Percentiles rank a stretch among this genome's conserved stretches.
These are phyloP conservation scores for Carabus problematicus DNA, from an alignment of 2,888 invertebrate genomes.

Conservation along the genomic window DNA sequence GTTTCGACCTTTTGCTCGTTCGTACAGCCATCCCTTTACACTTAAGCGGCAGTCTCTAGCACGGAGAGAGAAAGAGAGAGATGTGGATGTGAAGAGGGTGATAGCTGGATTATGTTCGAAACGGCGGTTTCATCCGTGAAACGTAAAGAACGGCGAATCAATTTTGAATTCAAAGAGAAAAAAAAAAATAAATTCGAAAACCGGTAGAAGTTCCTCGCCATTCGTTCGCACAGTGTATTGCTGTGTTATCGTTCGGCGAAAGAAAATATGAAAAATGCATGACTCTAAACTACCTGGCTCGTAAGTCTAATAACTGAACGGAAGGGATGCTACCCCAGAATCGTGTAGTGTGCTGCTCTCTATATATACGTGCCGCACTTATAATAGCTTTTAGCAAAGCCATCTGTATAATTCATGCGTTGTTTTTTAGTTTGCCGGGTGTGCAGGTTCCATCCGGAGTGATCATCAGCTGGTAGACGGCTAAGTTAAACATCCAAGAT, in stretches of 20 bases:
- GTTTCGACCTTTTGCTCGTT: neutral
- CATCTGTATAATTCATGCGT: slow-evolving; percentile 40
- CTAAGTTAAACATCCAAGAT: neutral
- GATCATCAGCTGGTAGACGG: neutral
- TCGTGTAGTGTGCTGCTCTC: slow-evolving; percentile 5
- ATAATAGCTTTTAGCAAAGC: slow-evolving; percentile 39
- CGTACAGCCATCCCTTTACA: slow-evolving; percentile 1
- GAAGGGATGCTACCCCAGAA: slow-evolving; percentile 12
- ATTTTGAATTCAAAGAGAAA: slow-evolving; percentile 42
- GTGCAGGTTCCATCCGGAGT: neutral
- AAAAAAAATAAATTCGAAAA: slow-evolving; percentile 42
- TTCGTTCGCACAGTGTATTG: slow-evolving; percentile 26
- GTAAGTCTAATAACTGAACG: slow-evolving; percentile 46
- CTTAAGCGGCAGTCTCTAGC: slow-evolving; percentile 1
- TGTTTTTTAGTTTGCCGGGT: slow-evolving; percentile 32
- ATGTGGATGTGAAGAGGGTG: neutral
- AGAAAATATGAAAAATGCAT: slow-evolving; percentile 48
- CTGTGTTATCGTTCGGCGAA: slow-evolving; percentile 38
- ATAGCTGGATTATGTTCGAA: slow-evolving; percentile 36
- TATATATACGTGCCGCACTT: slow-evolving; percentile 26
- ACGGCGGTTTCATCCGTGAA: slow-evolving; percentile 41
- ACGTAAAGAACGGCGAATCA: slow-evolving; percentile 40
- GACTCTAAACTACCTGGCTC: slow-evolving; percentile 46
- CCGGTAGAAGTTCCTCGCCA: slow-evolving; percentile 23
- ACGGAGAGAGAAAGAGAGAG: slow-evolving; percentile 3